These are phyloP conservation scores for Gisinianus flammeolus DNA, from an alignment of 2,888 invertebrate genomes.

Conservation along the genomic window DNA sequence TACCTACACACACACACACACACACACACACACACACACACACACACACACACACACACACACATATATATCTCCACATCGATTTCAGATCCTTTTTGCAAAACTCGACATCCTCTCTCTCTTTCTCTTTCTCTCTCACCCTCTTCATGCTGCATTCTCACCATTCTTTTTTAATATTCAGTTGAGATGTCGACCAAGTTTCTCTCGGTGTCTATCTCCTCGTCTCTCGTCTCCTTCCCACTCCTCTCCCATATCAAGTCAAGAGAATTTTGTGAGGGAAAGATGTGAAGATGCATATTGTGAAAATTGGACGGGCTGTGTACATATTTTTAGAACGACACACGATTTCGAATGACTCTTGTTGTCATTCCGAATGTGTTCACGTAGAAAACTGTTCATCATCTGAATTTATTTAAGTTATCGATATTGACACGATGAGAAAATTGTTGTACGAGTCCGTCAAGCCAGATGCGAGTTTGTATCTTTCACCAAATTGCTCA, in stretches of 20 bases:
- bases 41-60: not conserved
- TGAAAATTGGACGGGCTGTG: too few relatives aligned
- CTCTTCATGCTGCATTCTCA: not conserved
- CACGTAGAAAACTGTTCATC: not conserved
- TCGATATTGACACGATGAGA: not conserved
- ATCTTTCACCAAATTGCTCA: too few relatives aligned
- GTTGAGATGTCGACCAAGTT: not conserved
- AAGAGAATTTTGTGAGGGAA: too few relatives aligned
- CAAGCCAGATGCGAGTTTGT: not conserved
- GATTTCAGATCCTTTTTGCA: not conserved
- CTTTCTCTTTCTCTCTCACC: not conserved
- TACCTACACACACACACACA: not conserved
- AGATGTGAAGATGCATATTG: too few relatives aligned
- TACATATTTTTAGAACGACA: too few relatives aligned
- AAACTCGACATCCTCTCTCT: not conserved
- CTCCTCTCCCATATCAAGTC: too few relatives aligned
- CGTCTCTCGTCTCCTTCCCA: too few relatives aligned
- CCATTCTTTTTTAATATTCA: conserved; percentile 7
- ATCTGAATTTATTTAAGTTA: conserved; percentile 12
- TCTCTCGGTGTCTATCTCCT: not conserved
- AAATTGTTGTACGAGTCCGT: not conserved
- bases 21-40: not conserved
- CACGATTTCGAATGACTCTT: not conserved
- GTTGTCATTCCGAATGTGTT: conserved; percentile 8
- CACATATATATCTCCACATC: not conserved